Conservation (phyloP, 2,888 invertebrate genomes). For the Macrosiphum euphorbiae region DNA sequence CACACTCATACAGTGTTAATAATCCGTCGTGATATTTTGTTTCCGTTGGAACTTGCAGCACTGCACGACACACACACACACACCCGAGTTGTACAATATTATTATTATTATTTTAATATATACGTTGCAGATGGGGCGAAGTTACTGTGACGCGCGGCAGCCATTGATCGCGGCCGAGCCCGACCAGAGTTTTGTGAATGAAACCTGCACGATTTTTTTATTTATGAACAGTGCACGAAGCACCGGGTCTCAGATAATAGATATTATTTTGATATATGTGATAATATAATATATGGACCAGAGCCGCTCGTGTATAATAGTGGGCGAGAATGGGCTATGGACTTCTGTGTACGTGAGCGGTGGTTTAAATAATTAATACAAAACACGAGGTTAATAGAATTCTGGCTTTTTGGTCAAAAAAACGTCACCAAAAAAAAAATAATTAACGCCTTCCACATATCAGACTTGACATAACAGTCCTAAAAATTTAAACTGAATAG, state of each 20-base stretch:
- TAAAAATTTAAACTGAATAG: neutral
- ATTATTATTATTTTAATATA: neutral
- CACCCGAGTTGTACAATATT: neutral
- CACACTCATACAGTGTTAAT: neutral
- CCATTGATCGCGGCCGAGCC: neutral
- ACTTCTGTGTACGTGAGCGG: neutral
- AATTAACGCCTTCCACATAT: neutral
- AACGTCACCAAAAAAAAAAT: neutral
- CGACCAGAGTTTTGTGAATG: neutral
- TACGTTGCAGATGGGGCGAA: neutral
- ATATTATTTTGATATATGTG: neutral
- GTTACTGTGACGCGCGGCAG: neutral
- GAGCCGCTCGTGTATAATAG: neutral
- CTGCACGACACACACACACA: neutral
- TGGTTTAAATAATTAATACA: neutral
- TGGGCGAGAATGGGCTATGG: neutral
- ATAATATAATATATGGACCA: neutral
- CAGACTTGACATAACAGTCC: neutral
- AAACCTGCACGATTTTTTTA: neutral
- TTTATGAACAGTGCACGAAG: neutral
- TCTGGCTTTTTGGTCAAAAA: neutral
- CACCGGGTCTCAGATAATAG: neutral
- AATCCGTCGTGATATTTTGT: neutral
- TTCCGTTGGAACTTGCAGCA: neutral
- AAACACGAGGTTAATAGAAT: neutral